These are phyloP conservation scores for Campylorhamphus procurvoides DNA, from an alignment of 2,113 vertebrate genomes.

Conservation along the genomic window DNA sequence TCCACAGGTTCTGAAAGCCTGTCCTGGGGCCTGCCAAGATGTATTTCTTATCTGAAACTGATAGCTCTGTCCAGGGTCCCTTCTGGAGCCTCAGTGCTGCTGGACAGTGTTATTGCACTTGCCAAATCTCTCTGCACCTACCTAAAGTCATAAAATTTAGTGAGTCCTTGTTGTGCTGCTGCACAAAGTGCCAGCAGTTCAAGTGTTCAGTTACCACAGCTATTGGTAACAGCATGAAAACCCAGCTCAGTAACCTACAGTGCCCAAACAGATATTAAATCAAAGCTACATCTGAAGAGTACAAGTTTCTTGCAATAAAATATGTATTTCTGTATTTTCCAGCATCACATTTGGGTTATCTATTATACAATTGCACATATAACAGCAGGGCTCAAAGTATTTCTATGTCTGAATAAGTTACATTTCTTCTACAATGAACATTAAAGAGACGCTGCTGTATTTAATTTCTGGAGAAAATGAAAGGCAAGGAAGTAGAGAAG, in stretches of 20 bases:
- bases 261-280: background rate
- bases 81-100: background rate
- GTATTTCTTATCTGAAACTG: background rate
- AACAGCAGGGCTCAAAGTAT: background rate
- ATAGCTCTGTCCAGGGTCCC: background rate
- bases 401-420: background rate
- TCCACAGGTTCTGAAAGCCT: background rate
- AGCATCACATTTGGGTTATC: background rate
- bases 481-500: background rate
- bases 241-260: background rate
- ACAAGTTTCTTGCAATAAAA: background rate
- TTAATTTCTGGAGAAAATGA: slow-evolving; percentile 13
- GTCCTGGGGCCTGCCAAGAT: background rate
- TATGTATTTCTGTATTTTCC: background rate
- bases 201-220: background rate
- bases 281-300: background rate
- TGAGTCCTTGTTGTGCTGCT: background rate
- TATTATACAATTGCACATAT: background rate
- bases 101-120: background rate
- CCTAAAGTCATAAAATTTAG: background rate
- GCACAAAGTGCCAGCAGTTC: background rate
- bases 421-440: background rate
- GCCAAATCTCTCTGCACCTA: background rate
- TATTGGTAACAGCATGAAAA: background rate
- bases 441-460: background rate